Evolutionary conservation across 2,113 vertebrate species (phyloP).

Genomic region (Petrocephalus microphthalmus): DNA sequence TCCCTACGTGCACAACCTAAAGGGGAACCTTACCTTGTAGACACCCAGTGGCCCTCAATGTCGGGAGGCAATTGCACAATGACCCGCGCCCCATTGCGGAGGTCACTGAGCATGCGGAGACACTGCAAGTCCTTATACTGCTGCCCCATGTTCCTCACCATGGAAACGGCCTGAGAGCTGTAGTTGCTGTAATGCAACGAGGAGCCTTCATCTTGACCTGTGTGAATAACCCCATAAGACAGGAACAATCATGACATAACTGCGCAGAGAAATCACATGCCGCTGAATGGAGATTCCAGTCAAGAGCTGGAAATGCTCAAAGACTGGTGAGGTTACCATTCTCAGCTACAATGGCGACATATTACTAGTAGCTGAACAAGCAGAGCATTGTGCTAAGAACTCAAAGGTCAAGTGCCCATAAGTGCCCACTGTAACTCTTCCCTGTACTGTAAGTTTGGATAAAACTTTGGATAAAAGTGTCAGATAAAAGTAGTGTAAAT

Average conservation of each 20-base stretch:
- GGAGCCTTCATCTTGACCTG: slow-evolving; percentile 70
- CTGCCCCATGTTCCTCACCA: slow-evolving; percentile 67
- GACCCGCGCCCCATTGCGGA: slow-evolving; percentile 72
- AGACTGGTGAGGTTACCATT: neutral
- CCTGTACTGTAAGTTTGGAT: neutral
- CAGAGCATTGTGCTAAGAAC: neutral
- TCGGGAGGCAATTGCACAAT: slow-evolving; percentile 76
- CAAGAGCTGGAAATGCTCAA: neutral
- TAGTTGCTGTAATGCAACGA: slow-evolving; percentile 61
- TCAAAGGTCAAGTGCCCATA: neutral
- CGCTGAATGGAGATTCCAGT: neutral
- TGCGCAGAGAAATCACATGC: neutral
- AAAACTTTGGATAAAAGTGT: neutral
- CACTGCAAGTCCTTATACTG: slow-evolving; percentile 71
- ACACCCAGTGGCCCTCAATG: slow-evolving; percentile 80
- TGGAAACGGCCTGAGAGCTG: slow-evolving; percentile 48
- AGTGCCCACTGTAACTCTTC: neutral
- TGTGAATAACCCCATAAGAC: neutral
- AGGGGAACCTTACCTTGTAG: slow-evolving; percentile 66
- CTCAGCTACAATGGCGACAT: neutral
- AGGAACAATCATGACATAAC: neutral
- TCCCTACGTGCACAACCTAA: neutral
- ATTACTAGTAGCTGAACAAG: too few species aligned
- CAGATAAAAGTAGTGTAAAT: neutral
- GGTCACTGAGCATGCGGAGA: slow-evolving; percentile 74